These are phyloP conservation scores for Colius striatus DNA, from an alignment of 2,113 vertebrate genomes.

Conservation along the genomic window DNA sequence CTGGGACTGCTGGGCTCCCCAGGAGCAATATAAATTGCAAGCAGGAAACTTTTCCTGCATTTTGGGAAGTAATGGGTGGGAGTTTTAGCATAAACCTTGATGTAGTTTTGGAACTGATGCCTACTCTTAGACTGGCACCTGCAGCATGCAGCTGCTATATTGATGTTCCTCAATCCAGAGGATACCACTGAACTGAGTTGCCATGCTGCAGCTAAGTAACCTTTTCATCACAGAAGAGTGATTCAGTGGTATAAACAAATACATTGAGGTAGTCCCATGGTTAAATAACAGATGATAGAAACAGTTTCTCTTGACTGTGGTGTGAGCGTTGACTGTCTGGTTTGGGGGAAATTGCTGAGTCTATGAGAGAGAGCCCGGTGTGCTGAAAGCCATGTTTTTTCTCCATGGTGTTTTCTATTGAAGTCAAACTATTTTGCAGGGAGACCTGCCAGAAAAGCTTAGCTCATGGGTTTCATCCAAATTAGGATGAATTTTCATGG, in stretches of 20 bases:
- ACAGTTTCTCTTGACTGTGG: background rate
- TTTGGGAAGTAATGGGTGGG: background rate
- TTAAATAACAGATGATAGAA: background rate
- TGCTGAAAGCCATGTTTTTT: conserved; percentile 31
- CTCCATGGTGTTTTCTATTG: conserved; percentile 51
- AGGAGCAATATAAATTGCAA: background rate
- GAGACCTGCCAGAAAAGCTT: conserved; percentile 31
- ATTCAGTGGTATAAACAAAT: background rate
- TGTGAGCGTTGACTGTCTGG: background rate
- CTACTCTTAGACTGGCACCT: background rate
- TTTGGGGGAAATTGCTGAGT: background rate
- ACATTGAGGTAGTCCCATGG: background rate
- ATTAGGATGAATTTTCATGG: conserved; percentile 12
- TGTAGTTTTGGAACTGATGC: background rate
- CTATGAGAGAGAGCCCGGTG: background rate
- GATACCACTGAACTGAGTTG: background rate
- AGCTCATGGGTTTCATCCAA: background rate
- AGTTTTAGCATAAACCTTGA: background rate
- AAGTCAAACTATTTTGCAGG: conserved; percentile 59
- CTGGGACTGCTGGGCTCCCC: background rate
- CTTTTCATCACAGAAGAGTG: background rate
- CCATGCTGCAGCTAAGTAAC: background rate
- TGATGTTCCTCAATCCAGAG: background rate
- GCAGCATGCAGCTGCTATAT: accelerated
- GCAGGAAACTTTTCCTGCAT: background rate